Evolutionary conservation across 2,888 invertebrate genomes (phyloP), one percentile per base, ranked within the genome.

Genomic region (Octodonta nipae): DNA sequence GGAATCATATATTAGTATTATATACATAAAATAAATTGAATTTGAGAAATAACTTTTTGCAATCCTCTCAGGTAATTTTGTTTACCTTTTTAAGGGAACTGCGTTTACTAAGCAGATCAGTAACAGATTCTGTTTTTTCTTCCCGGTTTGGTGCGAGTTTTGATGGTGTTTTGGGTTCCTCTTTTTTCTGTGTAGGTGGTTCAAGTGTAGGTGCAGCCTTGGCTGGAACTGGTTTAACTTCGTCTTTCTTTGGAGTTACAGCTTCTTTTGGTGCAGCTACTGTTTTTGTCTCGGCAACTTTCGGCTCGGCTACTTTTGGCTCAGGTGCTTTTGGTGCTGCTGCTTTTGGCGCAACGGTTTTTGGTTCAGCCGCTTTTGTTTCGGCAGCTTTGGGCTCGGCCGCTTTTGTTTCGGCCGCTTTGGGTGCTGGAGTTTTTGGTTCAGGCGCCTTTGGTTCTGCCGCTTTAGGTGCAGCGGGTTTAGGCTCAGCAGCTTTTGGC

Each of bases 381-480:
- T 20, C 20, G 5, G 15, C 15, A 28, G 38, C 33, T 33, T 44
- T 40, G 52, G 65, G 66, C n/a, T n/a, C n/a, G n/a, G n/a, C n/a
- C n/a, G n/a, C n/a, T 72, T 55, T 22, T 55, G 66, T 61, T 60
- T 38, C 38, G 20, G 33, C 28, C 22, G 29, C 25, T 40, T 38
- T 34, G 15, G 34, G 15, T 27, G 20, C 30, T 15, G 31, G 27
- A 10, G 40, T 36, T 29, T 29, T 57, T 28, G 63, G 54, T 38
- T 61, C 62, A 22, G 60, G 54, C 35, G 59, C 48, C 5, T 48
- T 45, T 15, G 55, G 54, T 22, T 54, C 53, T 38, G 11, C 22
- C 4, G 22, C 22, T 20, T 20, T 20, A 7, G 30, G 17, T 28
- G 28, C 34, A n/a, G 39, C 37, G 20, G 34, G 27, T 17, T 33